Conservation (phyloP, 2,113 vertebrate species). For the Platichthys stellatus region DNA sequence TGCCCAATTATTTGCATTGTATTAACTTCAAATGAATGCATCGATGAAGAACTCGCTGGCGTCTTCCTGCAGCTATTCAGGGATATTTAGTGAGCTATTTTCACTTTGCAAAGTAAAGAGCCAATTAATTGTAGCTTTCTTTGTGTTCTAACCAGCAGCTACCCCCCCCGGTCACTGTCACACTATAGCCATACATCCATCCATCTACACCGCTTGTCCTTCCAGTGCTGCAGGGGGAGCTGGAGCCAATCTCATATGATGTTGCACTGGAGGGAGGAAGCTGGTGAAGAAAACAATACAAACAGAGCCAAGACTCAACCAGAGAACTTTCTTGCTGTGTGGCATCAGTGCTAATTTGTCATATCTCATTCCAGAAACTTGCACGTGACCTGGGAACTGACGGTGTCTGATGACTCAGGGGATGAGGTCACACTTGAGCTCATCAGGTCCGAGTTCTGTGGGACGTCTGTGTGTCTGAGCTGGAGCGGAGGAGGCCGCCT, state of each 20-base stretch:
- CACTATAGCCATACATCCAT: neutral
- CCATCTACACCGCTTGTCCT: no score
- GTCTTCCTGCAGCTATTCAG: neutral
- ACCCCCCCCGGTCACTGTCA: neutral
- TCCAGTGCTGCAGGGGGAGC: no score
- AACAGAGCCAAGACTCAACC: no score
- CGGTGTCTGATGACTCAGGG: constrained; percentile 80
- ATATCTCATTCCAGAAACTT: constrained; percentile 56
- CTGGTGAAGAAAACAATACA: no score
- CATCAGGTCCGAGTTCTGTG: constrained; percentile 65
- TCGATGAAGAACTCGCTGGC: neutral
- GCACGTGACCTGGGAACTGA: constrained; percentile 83
- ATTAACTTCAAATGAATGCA: constrained; percentile 11
- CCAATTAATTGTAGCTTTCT: neutral
- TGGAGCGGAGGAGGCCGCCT: constrained; percentile 82
- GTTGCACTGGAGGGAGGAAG: no score
- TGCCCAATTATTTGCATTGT: neutral
- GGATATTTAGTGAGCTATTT: neutral
- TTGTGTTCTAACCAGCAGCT: neutral
- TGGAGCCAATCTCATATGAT: no score
- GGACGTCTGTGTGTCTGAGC: constrained; percentile 81
- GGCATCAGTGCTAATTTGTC: no score
- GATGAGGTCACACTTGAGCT: constrained; percentile 77
- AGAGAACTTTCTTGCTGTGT: no score
- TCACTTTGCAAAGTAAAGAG: neutral